phyloP scores from a whole-genome alignment of 2,113 vertebrate genomes.

The Prochilodus magdalenae region DNA sequence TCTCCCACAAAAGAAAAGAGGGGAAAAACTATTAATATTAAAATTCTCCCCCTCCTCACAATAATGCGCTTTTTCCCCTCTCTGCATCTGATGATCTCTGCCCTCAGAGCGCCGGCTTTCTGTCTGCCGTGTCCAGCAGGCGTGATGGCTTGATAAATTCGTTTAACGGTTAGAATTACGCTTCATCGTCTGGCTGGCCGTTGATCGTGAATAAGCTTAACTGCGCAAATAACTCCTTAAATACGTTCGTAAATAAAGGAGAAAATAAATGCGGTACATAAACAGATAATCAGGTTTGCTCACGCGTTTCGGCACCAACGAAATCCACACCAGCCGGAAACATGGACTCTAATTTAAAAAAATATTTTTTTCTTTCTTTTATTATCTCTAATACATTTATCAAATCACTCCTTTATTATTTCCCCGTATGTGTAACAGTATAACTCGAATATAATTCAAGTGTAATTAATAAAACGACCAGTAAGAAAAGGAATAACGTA shows the following conservation, averaged over 20 bases:
- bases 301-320: neutral
- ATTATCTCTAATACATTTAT: too few relatives aligned
- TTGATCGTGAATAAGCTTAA: neutral
- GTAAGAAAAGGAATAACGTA: too few relatives aligned
- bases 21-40: constrained; percentile 92
- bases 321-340: neutral
- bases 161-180: neutral
- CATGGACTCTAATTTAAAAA: neutral
- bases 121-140: constrained; percentile 65
- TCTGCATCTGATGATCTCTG: constrained; percentile 73
- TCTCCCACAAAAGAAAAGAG: constrained; percentile 78
- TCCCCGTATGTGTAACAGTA: too few relatives aligned
- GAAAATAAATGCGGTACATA: neutral
- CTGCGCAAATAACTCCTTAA: neutral
- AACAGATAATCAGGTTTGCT: neutral
- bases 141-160: neutral
- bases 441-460: too few relatives aligned
- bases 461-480: too few relatives aligned
- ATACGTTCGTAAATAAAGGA: neutral
- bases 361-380: neutral
- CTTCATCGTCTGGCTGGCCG: neutral
- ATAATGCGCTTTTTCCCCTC: constrained; percentile 71
- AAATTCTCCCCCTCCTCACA: constrained; percentile 79
- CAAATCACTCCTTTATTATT: neutral
- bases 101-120: constrained; percentile 66